These are phyloP conservation scores for Drosophila tani DNA, from an alignment of 1,140 invertebrate species.

Conservation along the genomic window DNA sequence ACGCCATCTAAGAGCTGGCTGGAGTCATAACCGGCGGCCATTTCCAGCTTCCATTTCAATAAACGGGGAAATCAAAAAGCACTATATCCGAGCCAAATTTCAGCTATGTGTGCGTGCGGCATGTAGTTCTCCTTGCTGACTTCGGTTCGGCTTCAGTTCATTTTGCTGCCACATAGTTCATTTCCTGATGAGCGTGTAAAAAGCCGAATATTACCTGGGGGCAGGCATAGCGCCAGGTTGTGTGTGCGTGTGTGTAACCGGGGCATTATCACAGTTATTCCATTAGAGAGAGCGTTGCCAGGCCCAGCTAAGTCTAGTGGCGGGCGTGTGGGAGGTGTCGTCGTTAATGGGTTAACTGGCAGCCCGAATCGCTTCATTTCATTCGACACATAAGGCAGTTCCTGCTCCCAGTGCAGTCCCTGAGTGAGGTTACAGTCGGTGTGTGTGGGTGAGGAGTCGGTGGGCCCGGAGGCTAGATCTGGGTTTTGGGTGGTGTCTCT, in stretches of 20 bases:
- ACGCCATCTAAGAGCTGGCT: conserved; percentile 23
- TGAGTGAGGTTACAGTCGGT: neutral
- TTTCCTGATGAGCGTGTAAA: conserved; percentile 50
- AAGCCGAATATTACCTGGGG: conserved; percentile 48
- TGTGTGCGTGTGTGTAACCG: conserved; percentile 10
- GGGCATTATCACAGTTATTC: conserved; percentile 53
- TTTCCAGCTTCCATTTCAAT: conserved; percentile 41
- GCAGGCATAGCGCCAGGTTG: neutral
- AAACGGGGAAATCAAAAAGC: conserved; percentile 41
- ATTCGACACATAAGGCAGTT: conserved; percentile 55
- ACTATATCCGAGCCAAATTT: conserved; percentile 13
- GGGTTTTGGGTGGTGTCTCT: conserved; percentile 11
- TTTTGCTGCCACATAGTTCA: conserved; percentile 40
- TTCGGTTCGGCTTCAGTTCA: conserved; percentile 31
- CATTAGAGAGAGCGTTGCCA: conserved; percentile 29
- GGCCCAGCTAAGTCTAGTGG: conserved; percentile 1
- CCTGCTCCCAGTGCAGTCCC: conserved; percentile 31
- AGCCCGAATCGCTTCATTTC: conserved; percentile 73
- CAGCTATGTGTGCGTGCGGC: neutral
- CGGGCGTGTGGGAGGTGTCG: conserved; percentile 37
- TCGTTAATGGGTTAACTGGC: conserved; percentile 79
- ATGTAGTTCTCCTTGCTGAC: conserved; percentile 25
- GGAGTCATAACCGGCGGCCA: conserved; percentile 22
- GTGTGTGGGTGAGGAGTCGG: neutral
- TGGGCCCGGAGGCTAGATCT: conserved; percentile 6